Base-by-base conservation (phyloP, 2,797 vertebrate species). In the Lindbergichthys nudifrons region DNA sequence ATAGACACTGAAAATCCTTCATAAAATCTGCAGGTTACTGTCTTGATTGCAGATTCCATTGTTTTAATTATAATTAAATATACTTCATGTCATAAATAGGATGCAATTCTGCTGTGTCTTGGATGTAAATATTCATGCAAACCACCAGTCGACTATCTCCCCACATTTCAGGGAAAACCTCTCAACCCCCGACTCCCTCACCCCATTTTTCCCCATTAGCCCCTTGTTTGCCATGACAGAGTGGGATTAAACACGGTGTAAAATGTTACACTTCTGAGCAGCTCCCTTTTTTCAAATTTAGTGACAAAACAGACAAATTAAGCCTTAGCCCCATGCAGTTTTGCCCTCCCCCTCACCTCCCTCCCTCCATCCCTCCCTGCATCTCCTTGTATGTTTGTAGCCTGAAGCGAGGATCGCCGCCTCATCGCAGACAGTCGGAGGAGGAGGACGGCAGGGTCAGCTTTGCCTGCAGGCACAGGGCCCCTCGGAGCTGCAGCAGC, bases 241-340 rank as follows among this genome's bases (percentile, higher is more conserved):
- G 83, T 78, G 79, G 88, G 87, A 91, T 94, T 94, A 93, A 93
- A 90, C 81, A 82, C 85, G 72, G 81, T 83, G 78, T 83, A 88
- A 90, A 89, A 88, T 77, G 79, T 75, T 90, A 75, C 83, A 87
- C 79, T 88, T 79, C 77, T 80, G 73, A 90, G 74, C 80, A 82
- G 77, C 78, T 85, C 79, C 80, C 80, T 60, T 82, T 36, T 88
- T 41, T 87, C 77, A 80, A 83, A 89, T 89, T 84, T 87, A 51
- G 79, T 83, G 79, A 91, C 87, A 93, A 93, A 93, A 90, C 85
- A 87, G 85, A 18, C 88, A 90, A 93, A 93, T 93, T 81, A 92
- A 91, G 87, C 86, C 83, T 87, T 89, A 91, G 81, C 85, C 90
- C 87, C 74, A 42, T 82, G 83, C 71, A 76, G 80, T 76, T 64